Percentiles rank a stretch among this genome's conserved stretches.
phyloP scores from a whole-genome alignment of 2,113 vertebrate species.

The Noturus placidus region DNA sequence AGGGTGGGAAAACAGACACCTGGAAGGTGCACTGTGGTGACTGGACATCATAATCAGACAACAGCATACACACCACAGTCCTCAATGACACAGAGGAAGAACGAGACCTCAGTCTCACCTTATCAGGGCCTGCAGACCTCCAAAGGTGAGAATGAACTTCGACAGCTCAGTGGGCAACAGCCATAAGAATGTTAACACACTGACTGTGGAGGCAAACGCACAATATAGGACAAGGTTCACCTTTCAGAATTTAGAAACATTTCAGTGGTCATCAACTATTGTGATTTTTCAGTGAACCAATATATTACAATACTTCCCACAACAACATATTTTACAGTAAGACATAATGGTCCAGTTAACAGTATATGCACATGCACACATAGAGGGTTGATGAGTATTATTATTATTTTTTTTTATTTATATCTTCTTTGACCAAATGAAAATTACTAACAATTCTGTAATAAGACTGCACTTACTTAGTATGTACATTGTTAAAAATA shows the following conservation, averaged over 20 bases:
- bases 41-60: conserved; percentile 60
- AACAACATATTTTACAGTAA: neutral
- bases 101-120: conserved; percentile 63
- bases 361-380: neutral
- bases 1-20: conserved; percentile 52
- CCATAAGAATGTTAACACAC: conserved; percentile 6
- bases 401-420: neutral
- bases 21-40: conserved; percentile 42
- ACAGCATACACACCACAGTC: conserved; percentile 49
- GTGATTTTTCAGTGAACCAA: neutral
- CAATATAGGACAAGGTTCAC: neutral
- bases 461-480: conserved; percentile 9
- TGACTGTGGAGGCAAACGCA: conserved; percentile 7
- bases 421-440: neutral
- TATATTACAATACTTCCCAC: neutral
- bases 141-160: conserved; percentile 62
- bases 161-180: conserved; percentile 62
- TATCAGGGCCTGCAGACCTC: conserved; percentile 63
- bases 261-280: neutral
- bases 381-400: neutral
- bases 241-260: neutral
- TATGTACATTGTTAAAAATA: conserved; percentile 13
- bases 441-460: neutral
- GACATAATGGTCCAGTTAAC: neutral
- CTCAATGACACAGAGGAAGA: conserved; percentile 64